Conservation (phyloP, 2,888 invertebrate species). For the Eledona agricola region DNA sequence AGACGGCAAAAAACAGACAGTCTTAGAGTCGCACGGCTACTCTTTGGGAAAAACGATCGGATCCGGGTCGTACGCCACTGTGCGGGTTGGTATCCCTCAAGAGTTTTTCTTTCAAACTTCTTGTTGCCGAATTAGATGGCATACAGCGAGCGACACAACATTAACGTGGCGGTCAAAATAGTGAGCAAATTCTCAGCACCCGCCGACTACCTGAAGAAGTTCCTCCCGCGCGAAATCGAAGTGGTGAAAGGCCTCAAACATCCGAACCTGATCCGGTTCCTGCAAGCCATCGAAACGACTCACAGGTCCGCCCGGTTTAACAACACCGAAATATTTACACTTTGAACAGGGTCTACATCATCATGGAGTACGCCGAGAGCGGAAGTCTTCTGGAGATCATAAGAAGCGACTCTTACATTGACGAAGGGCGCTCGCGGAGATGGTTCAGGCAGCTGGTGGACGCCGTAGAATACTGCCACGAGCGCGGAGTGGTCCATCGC, state of each 20-base stretch:
- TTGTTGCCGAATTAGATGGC: slow-evolving; percentile 66
- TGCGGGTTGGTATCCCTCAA: slow-evolving; percentile 67
- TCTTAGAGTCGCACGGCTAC: slow-evolving; percentile 81
- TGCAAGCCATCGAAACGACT: slow-evolving; percentile 86
- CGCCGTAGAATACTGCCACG: slow-evolving; percentile 81
- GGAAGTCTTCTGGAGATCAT: slow-evolving; percentile 82
- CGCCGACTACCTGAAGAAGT: slow-evolving; percentile 81
- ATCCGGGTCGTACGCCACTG: slow-evolving; percentile 84
- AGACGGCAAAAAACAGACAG: slow-evolving; percentile 64
- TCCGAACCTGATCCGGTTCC: slow-evolving; percentile 80
- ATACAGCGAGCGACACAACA: slow-evolving; percentile 75
- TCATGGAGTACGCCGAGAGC: slow-evolving; percentile 85
- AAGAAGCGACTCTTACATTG: slow-evolving; percentile 75
- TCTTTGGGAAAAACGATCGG: slow-evolving; percentile 79
- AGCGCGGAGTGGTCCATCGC: slow-evolving; percentile 81
- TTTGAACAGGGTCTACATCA: slow-evolving; percentile 76
- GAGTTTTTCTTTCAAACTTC: slow-evolving; percentile 13
- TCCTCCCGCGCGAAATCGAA: slow-evolving; percentile 83
- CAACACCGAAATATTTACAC: background rate
- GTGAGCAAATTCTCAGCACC: slow-evolving; percentile 85
- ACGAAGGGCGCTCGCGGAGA: slow-evolving; percentile 72
- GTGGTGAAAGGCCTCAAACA: slow-evolving; percentile 83
- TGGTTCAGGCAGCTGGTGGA: slow-evolving; percentile 79
- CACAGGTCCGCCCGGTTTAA: slow-evolving; percentile 69
- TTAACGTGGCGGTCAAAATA: slow-evolving; percentile 83